Evolutionary conservation across 2,888 invertebrate species (phyloP).

Genomic region (Drosophila peninsularis): DNA sequence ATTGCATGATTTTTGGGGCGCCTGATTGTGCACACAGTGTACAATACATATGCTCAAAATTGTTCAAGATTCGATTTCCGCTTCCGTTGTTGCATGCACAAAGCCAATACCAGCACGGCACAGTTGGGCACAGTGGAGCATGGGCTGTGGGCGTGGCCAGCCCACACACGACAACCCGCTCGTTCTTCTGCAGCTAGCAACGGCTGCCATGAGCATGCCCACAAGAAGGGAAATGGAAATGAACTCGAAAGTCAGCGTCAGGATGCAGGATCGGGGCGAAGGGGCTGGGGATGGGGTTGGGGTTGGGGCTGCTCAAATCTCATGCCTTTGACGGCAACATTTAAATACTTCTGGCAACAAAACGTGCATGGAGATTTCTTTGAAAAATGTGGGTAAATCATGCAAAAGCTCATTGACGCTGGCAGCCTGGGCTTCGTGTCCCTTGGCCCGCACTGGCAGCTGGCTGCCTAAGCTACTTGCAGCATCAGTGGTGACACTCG

Average conservation of each 20-base stretch:
- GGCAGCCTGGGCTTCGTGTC: conserved; percentile 5
- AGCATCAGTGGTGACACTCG: conserved; percentile 48
- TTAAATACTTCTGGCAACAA: conserved; percentile 74
- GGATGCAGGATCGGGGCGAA: background rate
- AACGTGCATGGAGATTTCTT: conserved; percentile 38
- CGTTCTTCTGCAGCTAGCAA: conserved; percentile 2
- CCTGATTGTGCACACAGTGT: conserved; percentile 40
- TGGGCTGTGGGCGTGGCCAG: conserved; percentile 38
- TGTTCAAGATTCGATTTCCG: conserved; percentile 78
- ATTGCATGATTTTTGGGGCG: conserved; percentile 35
- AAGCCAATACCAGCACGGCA: conserved; percentile 45
- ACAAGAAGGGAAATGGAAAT: conserved; percentile 43
- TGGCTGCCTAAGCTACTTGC: conserved; percentile 54
- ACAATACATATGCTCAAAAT: conserved; percentile 54
- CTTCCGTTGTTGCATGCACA: conserved; percentile 73
- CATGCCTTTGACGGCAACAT: conserved; percentile 67
- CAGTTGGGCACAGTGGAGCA: conserved; percentile 15
- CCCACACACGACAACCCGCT: conserved; percentile 1
- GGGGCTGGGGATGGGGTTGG: background rate
- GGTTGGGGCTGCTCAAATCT: conserved; percentile 23
- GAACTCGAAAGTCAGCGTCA: conserved; percentile 18
- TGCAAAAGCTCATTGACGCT: conserved; percentile 46
- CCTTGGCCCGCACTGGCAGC: conserved; percentile 20
- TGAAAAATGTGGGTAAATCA: conserved; percentile 46
- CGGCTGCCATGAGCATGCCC: conserved; percentile 46